Conservation (phyloP, 2,797 vertebrate genomes). For the Megalops cyprinoides region DNA sequence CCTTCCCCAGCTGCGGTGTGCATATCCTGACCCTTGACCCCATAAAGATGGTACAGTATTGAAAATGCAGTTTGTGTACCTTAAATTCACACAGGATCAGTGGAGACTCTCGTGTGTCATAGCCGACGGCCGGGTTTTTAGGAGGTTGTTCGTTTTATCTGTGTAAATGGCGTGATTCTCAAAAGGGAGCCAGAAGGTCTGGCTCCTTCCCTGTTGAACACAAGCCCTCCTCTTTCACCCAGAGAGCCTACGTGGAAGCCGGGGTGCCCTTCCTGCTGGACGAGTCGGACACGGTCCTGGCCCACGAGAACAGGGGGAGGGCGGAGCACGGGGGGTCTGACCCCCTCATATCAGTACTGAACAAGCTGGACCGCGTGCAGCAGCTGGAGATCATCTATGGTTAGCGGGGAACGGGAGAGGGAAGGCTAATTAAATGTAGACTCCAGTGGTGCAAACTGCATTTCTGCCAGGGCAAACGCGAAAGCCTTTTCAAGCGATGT, state of each 20-base stretch:
- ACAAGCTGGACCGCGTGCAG: slow-evolving; percentile 85
- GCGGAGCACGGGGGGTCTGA: slow-evolving; percentile 77
- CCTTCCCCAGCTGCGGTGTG: not conserved
- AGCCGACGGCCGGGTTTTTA: too few species aligned
- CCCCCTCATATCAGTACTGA: slow-evolving; percentile 85
- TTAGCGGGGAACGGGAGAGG: slow-evolving; percentile 60
- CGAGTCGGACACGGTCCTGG: slow-evolving; percentile 88
- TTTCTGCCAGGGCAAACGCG: not conserved
- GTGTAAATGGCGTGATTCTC: not conserved
- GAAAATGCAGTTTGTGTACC: too few species aligned
- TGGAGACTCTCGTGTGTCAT: too few species aligned
- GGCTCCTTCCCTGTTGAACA: not conserved
- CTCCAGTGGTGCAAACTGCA: too few species aligned
- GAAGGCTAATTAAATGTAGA: slow-evolving; percentile 6
- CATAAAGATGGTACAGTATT: too few species aligned
- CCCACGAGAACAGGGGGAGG: slow-evolving; percentile 90
- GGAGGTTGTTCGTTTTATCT: not conserved
- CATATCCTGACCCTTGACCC: not conserved
- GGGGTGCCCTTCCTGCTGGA: slow-evolving; percentile 90
- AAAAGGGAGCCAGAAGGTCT: not conserved
- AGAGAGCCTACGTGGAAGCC: slow-evolving; percentile 83
- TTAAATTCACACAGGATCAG: too few species aligned
- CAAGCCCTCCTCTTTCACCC: not conserved
- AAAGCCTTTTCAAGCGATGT: not conserved
- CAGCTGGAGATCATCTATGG: slow-evolving; percentile 94